phyloP scores from a whole-genome alignment of 2,113 vertebrate genomes.

The Oryzias melastigma region DNA sequence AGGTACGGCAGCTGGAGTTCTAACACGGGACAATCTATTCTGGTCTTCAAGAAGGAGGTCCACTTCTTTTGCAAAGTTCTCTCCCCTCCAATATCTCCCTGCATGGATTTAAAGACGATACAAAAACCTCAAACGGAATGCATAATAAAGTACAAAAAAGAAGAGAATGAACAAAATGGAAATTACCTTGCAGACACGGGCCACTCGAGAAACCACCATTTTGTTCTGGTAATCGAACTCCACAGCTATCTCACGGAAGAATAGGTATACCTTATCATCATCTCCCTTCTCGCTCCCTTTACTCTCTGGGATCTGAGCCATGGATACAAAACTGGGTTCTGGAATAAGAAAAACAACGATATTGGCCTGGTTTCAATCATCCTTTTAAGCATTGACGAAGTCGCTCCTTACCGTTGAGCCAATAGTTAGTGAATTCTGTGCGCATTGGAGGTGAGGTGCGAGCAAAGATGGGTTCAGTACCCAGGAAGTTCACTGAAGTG shows the following conservation, averaged over 20 bases:
- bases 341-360: constrained; percentile 3
- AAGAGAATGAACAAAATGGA: not conserved
- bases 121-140: constrained; percentile 2
- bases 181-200: constrained; percentile 82
- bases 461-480: constrained; percentile 74
- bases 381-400: not conserved
- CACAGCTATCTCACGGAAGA: constrained; percentile 83
- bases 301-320: constrained; percentile 77
- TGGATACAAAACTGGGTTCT: constrained; percentile 83
- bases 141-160: constrained; percentile 17
- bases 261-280: constrained; percentile 84
- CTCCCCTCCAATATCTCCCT: constrained; percentile 80
- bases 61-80: constrained; percentile 78
- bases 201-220: constrained; percentile 79
- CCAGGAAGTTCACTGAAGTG: constrained; percentile 83
- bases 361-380: not conserved
- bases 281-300: constrained; percentile 57
- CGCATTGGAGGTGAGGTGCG: constrained; percentile 66
- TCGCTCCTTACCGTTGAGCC: constrained; percentile 75
- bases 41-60: constrained; percentile 82
- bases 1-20: constrained; percentile 74
- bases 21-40: constrained; percentile 73
- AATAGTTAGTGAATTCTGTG: constrained; percentile 76
- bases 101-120: not conserved
- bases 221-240: constrained; percentile 83